phyloP scores from a whole-genome alignment of 2,797 vertebrate genomes.

The Limosa lapponica region DNA sequence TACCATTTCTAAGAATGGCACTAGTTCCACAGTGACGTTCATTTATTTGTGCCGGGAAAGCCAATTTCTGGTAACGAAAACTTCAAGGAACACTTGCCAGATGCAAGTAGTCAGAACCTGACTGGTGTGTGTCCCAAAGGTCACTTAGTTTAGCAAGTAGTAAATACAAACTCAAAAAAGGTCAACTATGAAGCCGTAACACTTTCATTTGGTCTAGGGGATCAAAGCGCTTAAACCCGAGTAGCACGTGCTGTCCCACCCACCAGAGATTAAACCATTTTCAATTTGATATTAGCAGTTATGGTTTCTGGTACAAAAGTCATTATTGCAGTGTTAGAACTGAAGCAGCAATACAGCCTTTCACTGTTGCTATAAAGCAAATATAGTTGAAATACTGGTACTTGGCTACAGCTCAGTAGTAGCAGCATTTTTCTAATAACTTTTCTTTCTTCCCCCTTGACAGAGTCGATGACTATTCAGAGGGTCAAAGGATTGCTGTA shows the following conservation, averaged over 20 bases:
- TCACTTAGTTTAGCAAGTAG: constrained; percentile 54
- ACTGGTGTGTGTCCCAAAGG: constrained; percentile 41
- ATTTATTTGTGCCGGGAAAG: neutral
- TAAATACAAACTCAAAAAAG: neutral
- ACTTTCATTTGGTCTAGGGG: neutral
- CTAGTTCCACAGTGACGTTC: neutral
- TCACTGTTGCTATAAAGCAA: neutral
- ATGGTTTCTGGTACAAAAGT: neutral
- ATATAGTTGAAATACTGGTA: neutral
- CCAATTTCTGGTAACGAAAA: neutral
- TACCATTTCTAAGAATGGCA: neutral
- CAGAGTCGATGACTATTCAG: constrained; percentile 91
- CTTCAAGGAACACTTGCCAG: neutral
- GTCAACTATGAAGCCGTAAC: neutral
- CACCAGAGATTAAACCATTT: neutral
- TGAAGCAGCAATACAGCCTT: constrained; percentile 44
- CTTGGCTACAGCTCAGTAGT: neutral
- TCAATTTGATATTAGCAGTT: neutral
- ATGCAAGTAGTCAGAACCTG: neutral
- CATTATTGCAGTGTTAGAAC: constrained; percentile 27
- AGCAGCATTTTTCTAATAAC: neutral
- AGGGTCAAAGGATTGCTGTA: constrained; percentile 92
- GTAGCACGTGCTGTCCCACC: neutral
- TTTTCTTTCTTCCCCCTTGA: neutral
- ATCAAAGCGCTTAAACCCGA: fast-evolving